Evolutionary conservation across 2,888 invertebrate species (phyloP).

Genomic region (Graphium colonna): DNA sequence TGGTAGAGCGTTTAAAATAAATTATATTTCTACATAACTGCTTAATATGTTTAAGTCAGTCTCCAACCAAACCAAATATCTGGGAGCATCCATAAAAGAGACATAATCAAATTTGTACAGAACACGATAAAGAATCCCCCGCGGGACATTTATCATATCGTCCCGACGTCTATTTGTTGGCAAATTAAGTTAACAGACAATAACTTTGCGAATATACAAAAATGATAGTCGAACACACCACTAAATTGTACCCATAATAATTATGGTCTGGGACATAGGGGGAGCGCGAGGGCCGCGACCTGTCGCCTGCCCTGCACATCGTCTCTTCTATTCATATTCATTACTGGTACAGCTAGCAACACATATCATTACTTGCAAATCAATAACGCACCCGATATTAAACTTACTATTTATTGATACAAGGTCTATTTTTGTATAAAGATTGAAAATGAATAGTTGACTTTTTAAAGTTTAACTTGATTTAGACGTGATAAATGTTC

Average conservation of each 20-base stretch:
- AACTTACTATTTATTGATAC: no score
- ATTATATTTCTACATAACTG: no score
- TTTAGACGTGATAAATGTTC: no score
- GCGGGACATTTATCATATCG: not conserved
- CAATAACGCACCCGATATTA: not conserved
- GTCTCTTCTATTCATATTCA: constrained; percentile 11
- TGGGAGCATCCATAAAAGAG: not conserved
- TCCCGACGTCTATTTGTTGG: not conserved
- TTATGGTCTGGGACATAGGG: not conserved
- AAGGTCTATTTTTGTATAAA: no score
- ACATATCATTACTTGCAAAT: not conserved
- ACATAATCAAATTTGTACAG: not conserved
- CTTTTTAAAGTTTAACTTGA: no score
- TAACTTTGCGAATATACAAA: constrained; percentile 2
- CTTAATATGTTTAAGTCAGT: no score
- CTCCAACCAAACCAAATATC: not conserved
- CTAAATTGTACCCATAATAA: constrained; percentile 2
- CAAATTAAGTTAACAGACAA: constrained; percentile 22
- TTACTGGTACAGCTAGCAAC: constrained; percentile 3
- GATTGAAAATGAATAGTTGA: no score
- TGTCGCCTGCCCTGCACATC: not conserved
- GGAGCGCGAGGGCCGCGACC: constrained; percentile 3
- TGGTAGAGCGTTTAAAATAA: no score
- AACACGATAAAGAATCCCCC: not conserved
- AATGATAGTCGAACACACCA: constrained; percentile 1